Conservation (phyloP, 2,797 vertebrate genomes). For the Coreius guichenoti region DNA sequence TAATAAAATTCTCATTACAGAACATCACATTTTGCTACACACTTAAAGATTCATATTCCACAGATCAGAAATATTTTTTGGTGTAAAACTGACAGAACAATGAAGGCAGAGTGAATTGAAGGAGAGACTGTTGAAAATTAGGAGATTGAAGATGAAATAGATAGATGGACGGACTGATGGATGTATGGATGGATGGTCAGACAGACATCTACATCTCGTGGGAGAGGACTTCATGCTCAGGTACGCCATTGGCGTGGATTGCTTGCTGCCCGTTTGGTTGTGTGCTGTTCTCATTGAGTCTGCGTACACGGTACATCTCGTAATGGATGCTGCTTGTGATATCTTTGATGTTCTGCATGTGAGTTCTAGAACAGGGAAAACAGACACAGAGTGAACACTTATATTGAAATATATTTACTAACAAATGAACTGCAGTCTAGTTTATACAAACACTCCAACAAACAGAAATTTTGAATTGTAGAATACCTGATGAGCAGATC, state of each 20-base stretch:
- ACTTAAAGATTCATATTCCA: background rate
- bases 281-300: slow-evolving; percentile 87
- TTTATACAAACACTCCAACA: background rate
- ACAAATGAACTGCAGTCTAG: background rate
- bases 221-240: slow-evolving; percentile 81
- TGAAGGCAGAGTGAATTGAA: background rate
- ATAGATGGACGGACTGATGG: slow-evolving; percentile 10
- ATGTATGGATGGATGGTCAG: slow-evolving; percentile 21
- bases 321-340: slow-evolving; percentile 98
- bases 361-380: slow-evolving; percentile 80
- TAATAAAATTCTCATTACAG: slow-evolving; percentile 1
- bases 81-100: background rate
- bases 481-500: slow-evolving; percentile 96
- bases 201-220: slow-evolving; percentile 87
- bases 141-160: background rate
- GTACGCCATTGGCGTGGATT: slow-evolving; percentile 82
- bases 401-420: slow-evolving; percentile 4
- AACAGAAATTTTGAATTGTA: background rate
- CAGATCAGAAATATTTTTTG: background rate
- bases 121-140: background rate
- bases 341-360: slow-evolving; percentile 99
- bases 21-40: slow-evolving; percentile 12
- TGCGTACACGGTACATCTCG: slow-evolving; percentile 92
- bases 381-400: background rate
- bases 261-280: slow-evolving; percentile 75